Evolutionary conservation across 2,888 invertebrate genomes (phyloP), one percentile per base, ranked within the genome.

Genomic region (Diachrysia chrysitis): DNA sequence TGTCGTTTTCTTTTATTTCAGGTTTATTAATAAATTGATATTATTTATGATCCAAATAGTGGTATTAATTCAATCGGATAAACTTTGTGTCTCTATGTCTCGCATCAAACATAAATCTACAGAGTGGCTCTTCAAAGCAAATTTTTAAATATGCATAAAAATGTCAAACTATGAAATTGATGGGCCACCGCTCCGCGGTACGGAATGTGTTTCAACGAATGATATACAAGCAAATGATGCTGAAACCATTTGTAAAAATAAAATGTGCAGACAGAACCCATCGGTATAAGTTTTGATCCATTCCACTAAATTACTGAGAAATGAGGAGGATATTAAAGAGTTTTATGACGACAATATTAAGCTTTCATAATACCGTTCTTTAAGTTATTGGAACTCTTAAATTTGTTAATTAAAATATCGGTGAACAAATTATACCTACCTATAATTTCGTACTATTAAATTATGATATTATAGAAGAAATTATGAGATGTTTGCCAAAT

Each of bases 121-220:
- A 82, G 85, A 82, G 84, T 83, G 86, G 81, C 84, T 89, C 91
- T 92, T 95, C 95, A 95, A 95, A 95, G 94, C 85, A 87, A 92
- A 91, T 88, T 91, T 91, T 94, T 93, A 93, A 94, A 95, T 93
- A 92, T 93, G 91, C 89, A 94, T 95, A 94, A 94, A 95, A 93
- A 92, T 87, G 94, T 93, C 95, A 92, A 91, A 93, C 87, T 84
- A 82, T 82, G 74, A 88, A 93, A 94, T 93, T 93, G 89, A 95
- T 94, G 90, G 88, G 85, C 82, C 82, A 79, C 81, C 83, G 85
- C 81, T 85, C 85, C 85, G 84, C 82, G 68, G 83, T 79, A 84
- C 86, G 86, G 89, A 90, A 92, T 90, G 89, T 87, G 87, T 89
- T 86, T 86, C 85, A 88, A 87, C 89, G 89, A 90, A 89, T 89